Conservation (phyloP, 2,888 invertebrate genomes). For the Caenorhabditis imperialis region DNA sequence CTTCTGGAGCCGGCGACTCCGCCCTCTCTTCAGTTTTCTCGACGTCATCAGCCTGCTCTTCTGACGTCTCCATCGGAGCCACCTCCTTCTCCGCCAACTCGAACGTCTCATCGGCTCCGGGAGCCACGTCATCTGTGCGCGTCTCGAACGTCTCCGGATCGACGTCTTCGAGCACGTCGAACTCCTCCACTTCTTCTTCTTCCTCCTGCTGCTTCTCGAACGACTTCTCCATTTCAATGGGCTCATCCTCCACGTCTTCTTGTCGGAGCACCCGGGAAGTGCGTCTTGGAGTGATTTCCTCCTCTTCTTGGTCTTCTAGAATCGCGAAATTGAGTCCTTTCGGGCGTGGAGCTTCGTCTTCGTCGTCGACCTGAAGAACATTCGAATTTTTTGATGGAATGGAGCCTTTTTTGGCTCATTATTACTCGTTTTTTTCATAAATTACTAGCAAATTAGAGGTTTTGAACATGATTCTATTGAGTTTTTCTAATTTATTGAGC, state of each 20-base stretch:
- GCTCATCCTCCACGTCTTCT: neutral
- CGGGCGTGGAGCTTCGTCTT: neutral
- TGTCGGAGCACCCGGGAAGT: neutral
- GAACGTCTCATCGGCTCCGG: constrained; percentile 8
- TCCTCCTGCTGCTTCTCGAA: constrained; percentile 11
- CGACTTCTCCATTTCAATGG: constrained; percentile 8
- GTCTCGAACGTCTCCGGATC: constrained; percentile 10
- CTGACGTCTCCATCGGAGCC: neutral
- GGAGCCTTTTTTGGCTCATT: no score
- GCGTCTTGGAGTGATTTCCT: constrained; percentile 17
- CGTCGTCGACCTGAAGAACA: no score
- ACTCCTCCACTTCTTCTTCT: constrained; percentile 9
- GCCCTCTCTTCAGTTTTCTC: neutral
- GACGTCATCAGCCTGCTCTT: constrained; percentile 2
- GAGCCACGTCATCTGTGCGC: constrained; percentile 3
- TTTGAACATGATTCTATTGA: no score
- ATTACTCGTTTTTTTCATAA: no score
- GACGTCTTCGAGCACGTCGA: constrained; percentile 7
- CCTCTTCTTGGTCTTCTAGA: constrained; percentile 26
- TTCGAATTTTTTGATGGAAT: no score
- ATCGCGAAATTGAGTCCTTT: constrained; percentile 20
- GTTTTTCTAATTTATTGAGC: no score
- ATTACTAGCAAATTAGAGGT: no score
- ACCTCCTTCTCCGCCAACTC: constrained; percentile 1
- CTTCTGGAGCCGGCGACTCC: neutral